Percentiles rank a stretch among this genome's conserved stretches.
phyloP scores from a whole-genome alignment of 2,888 invertebrate genomes.

The Macaria liturata region DNA sequence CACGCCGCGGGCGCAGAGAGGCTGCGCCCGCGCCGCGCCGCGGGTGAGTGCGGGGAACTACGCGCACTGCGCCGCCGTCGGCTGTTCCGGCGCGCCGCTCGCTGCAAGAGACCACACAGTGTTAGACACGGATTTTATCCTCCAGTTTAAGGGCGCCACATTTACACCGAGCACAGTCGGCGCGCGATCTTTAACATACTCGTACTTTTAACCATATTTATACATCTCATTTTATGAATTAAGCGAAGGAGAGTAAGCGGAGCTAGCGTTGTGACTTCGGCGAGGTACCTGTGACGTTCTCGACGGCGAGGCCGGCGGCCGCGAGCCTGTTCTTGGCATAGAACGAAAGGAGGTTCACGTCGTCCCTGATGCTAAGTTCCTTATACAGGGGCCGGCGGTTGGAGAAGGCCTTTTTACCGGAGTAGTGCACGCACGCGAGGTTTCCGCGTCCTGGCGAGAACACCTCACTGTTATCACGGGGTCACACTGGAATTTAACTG shows the following conservation, averaged over 20 bases:
- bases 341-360: conserved; percentile 93
- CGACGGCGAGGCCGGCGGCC: conserved; percentile 80
- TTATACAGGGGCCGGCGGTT: conserved; percentile 88
- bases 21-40: conserved; percentile 49
- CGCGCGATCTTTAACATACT: conserved; percentile 45
- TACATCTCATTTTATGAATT: conserved; percentile 59
- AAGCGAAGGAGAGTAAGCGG: conserved; percentile 72
- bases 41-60: conserved; percentile 57
- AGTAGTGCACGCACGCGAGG: conserved; percentile 92
- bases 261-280: conserved; percentile 63
- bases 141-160: conserved; percentile 50
- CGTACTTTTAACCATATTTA: conserved; percentile 55
- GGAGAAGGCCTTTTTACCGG: conserved; percentile 90
- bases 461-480: conserved; percentile 73
- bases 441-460: conserved; percentile 89
- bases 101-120: conserved; percentile 83
- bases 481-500: conserved; percentile 65
- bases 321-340: conserved; percentile 92
- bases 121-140: conserved; percentile 80
- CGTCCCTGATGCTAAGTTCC: conserved; percentile 91
- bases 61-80: conserved; percentile 83
- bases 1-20: conserved; percentile 55
- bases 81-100: conserved; percentile 81
- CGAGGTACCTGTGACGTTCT: conserved; percentile 78
- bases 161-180: conserved; percentile 52